Evolutionary conservation across 1,140 invertebrate species (phyloP), one percentile per base, ranked within the genome.

Genomic region (Reticulitermes speratus): DNA sequence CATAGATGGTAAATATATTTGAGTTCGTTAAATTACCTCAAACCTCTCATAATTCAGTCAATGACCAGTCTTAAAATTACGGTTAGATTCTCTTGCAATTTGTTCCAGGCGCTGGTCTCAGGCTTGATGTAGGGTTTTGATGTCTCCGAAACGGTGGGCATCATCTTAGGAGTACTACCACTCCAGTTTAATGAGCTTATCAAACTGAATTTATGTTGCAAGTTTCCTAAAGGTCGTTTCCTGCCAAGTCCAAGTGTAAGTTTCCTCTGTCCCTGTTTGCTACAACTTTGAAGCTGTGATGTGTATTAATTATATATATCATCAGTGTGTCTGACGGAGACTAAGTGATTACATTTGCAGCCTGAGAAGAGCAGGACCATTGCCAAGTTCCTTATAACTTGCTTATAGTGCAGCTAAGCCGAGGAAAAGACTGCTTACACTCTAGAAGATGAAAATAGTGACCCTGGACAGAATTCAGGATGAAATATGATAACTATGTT

Each of bases 291-390:
- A 6, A 14, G 7, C 65, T 75, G 25, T 75, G 65, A n/a, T 30
- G 65, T 75, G 65, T 75, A 75, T 75, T 75, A 75, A 75, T 75
- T 75, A 75, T 75, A 75, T 75, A 75, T 75, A 75, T 75, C 65
- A 75, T 75, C 65, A 75, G 65, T 75, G 65, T 75, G 65, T 30
- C 65, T 75, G 65, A 75, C 65, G n/a, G 23, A 30, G 65, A 30
- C n/a, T 75, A 75, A 75, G 25, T 75, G 65, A 75, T 75, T 75
- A 75, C 65, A 30, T 75, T 75, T 75, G 9, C 65, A 75, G 65
- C 25, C 65, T 75, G 65, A 75, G 65, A 75, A n/a, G 25, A 30
- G 65, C 16, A 30, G n/a, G 25, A 25, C n/a, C 19, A 30, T 6
- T 25, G 7, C 65, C 65, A 75, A 75, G n/a, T 75, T 75, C n/a